These are phyloP conservation scores for Esox masquinongy DNA, from an alignment of 2,797 vertebrate species.

Conservation along the genomic window DNA sequence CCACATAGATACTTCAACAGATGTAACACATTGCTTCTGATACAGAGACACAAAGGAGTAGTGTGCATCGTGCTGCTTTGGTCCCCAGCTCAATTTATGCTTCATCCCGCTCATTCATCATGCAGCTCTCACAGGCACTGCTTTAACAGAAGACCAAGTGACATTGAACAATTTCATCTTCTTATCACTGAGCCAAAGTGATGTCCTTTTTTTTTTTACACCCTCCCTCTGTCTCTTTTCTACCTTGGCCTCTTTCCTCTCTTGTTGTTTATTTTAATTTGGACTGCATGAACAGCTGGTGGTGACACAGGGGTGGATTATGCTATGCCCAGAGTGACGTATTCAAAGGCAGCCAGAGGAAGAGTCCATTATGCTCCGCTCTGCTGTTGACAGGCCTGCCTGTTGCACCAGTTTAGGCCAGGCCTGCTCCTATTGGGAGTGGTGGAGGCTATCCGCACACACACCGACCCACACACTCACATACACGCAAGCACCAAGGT, in stretches of 20 bases:
- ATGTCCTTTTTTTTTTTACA: constrained; percentile 28
- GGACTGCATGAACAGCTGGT: constrained; percentile 75
- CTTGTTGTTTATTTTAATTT: constrained; percentile 72
- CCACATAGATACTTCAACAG: not conserved
- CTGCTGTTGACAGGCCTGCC: constrained; percentile 79
- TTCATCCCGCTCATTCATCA: constrained; percentile 43
- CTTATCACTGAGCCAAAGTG: constrained; percentile 49
- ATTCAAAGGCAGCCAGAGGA: constrained; percentile 63
- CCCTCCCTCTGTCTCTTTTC: constrained; percentile 58
- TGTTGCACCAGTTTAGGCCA: constrained; percentile 72
- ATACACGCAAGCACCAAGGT: not conserved
- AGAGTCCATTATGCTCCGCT: constrained; percentile 67
- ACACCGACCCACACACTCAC: not conserved
- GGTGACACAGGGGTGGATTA: constrained; percentile 77
- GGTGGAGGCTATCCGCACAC: constrained; percentile 35
- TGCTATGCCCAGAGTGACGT: constrained; percentile 77
- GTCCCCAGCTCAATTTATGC: constrained; percentile 44
- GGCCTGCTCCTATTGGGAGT: constrained; percentile 53
- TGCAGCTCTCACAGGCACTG: constrained; percentile 51
- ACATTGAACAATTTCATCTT: constrained; percentile 63
- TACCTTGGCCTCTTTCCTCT: constrained; percentile 50
- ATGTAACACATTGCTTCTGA: not conserved
- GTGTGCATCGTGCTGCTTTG: constrained; percentile 29
- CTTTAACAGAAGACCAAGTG: constrained; percentile 55
- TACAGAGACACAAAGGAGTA: constrained; percentile 21